Conservation (phyloP, 2,888 invertebrate genomes). For the Pseudococcus longispinus region DNA sequence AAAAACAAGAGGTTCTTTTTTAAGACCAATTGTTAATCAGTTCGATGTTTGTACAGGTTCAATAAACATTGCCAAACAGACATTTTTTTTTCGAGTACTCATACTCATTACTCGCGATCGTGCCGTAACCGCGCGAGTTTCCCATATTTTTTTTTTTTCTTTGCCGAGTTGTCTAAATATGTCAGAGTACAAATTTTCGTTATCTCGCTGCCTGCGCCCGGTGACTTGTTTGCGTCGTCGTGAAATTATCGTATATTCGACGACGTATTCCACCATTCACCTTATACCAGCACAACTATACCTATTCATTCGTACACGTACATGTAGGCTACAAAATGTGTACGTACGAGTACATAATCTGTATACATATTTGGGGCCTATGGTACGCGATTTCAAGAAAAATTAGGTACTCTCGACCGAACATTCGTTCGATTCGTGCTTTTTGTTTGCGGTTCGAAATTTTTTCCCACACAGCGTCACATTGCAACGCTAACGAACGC, state of each 20-base stretch:
- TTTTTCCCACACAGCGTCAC: not conserved
- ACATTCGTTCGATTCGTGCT: not conserved
- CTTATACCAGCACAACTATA: not conserved
- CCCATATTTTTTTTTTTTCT: constrained; percentile 45
- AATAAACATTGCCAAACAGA: constrained; percentile 55
- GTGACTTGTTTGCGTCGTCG: constrained; percentile 10
- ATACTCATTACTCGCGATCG: constrained; percentile 26
- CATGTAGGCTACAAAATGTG: not conserved
- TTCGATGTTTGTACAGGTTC: constrained; percentile 56
- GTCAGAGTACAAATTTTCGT: constrained; percentile 35
- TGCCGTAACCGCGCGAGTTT: constrained; percentile 36
- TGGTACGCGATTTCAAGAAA: too few relatives aligned
- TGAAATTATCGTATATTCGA: not conserved
- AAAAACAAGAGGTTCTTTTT: constrained; percentile 49
- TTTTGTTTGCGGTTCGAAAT: not conserved
- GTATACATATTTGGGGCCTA: not conserved
- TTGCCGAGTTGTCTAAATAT: constrained; percentile 48
- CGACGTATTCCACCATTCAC: not conserved
- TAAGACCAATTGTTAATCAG: constrained; percentile 57
- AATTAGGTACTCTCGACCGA: not conserved
- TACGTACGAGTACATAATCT: not conserved
- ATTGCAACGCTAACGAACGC: not conserved
- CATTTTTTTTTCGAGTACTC: constrained; percentile 54
- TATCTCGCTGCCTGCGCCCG: not conserved
- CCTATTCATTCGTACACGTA: not conserved